Conservation (phyloP, 2,888 invertebrate species). For the Anoplius nigerrimus region DNA sequence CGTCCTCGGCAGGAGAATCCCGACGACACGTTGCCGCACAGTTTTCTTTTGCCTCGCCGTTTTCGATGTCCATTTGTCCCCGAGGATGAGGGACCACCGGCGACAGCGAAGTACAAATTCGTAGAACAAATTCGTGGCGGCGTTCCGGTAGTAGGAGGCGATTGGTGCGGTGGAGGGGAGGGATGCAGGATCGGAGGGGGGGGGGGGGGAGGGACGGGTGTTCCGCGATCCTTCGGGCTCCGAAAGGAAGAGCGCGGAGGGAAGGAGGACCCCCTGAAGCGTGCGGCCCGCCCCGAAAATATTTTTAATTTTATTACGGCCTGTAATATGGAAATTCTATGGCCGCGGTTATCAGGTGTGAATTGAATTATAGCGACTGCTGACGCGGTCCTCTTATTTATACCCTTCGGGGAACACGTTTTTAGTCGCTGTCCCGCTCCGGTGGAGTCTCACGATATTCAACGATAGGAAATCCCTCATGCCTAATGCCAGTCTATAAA, state of each 20-base stretch:
- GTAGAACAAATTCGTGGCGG: constrained; percentile 52
- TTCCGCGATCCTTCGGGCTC: constrained; percentile 32
- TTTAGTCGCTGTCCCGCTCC: constrained; percentile 26
- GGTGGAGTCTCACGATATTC: constrained; percentile 20
- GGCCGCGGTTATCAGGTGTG: constrained; percentile 70
- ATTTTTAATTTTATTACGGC: constrained; percentile 67
- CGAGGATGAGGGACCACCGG: constrained; percentile 40
- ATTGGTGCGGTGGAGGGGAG: not conserved
- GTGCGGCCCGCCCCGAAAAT: constrained; percentile 61
- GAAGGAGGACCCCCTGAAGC: constrained; percentile 61
- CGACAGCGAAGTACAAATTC: constrained; percentile 54
- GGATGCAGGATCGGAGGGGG: constrained; percentile 27
- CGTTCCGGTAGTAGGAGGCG: constrained; percentile 27
- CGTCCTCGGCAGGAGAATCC: too few species aligned
- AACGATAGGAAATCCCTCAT: constrained; percentile 44
- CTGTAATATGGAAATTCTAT: constrained; percentile 67
- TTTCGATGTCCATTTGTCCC: not conserved
- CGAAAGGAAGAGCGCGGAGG: constrained; percentile 15
- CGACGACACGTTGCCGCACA: not conserved
- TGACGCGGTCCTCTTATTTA: constrained; percentile 63
- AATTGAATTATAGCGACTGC: constrained; percentile 69
- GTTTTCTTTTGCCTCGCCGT: not conserved
- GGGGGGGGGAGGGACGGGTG: constrained; percentile 45
- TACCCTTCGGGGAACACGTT: constrained; percentile 48
- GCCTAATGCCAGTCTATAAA: constrained; percentile 53